Conservation (phyloP, 2,113 vertebrate genomes). For the Condylura cristata region DNA sequence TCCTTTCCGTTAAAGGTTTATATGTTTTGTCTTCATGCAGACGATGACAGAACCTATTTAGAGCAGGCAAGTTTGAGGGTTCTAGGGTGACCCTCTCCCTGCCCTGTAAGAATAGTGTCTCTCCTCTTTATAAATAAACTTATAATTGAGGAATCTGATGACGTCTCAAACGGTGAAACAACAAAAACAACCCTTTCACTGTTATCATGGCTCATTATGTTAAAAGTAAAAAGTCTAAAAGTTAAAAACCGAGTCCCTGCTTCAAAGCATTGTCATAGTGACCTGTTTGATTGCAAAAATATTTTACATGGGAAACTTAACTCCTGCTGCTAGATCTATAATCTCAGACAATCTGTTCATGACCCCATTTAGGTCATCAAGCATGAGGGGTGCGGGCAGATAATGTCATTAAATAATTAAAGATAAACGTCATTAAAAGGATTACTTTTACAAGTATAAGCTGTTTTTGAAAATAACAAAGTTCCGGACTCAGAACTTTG, state of each 20-base stretch:
- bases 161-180: neutral
- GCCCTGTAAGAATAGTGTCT: neutral
- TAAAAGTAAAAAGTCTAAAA: neutral
- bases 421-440: too few relatives aligned
- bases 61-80: too few relatives aligned
- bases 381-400: neutral
- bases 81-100: too few relatives aligned
- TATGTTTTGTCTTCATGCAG: too few relatives aligned
- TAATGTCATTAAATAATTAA: neutral
- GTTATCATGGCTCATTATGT: neutral
- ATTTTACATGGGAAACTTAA: neutral
- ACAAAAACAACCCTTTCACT: neutral
- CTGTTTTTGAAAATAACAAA: constrained; percentile 42
- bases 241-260: constrained; percentile 36
- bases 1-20: too few relatives aligned
- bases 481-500: too few relatives aligned
- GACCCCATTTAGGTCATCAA: neutral
- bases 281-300: neutral
- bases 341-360: neutral
- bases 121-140: neutral
- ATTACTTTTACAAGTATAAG: constrained; percentile 1
- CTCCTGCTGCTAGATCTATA: neutral
- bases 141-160: neutral
- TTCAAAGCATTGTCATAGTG: neutral
- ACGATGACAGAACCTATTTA: too few relatives aligned